Evolutionary conservation across 2,113 vertebrate genomes (phyloP).

Genomic region (Crotalus viridis): DNA sequence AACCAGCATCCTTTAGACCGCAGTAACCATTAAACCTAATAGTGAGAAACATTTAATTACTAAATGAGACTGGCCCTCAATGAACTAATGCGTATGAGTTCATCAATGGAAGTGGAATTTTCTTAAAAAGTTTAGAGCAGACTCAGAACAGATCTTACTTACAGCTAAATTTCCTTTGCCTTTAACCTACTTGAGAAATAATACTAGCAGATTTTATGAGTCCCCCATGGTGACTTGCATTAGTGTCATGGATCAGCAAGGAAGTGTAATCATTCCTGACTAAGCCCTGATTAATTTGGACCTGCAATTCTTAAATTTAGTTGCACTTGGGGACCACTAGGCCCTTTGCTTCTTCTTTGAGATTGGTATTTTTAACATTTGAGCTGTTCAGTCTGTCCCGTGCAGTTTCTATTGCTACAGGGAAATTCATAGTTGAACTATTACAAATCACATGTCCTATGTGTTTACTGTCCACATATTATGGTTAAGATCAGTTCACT

Average conservation of each 20-base stretch:
- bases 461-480: not conserved
- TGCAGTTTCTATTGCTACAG: not conserved
- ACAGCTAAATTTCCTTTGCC: not conserved
- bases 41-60: not conserved
- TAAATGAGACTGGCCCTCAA: not conserved
- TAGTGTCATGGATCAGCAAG: not conserved
- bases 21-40: not conserved
- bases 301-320: not conserved
- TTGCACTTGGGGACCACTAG: not conserved
- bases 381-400: not conserved
- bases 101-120: not conserved
- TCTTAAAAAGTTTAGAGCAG: not conserved
- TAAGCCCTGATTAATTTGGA: not conserved
- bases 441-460: not conserved
- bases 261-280: not conserved
- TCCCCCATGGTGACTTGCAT: not conserved
- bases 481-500: not conserved
- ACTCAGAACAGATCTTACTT: not conserved
- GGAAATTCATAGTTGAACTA: not conserved
- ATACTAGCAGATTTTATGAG: not conserved
- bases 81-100: not conserved
- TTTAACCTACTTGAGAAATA: not conserved
- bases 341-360: not conserved
- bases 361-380: not conserved
- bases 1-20: not conserved